These are phyloP conservation scores for Diloba caeruleocephala DNA, from an alignment of 2,888 invertebrate species.

Conservation along the genomic window DNA sequence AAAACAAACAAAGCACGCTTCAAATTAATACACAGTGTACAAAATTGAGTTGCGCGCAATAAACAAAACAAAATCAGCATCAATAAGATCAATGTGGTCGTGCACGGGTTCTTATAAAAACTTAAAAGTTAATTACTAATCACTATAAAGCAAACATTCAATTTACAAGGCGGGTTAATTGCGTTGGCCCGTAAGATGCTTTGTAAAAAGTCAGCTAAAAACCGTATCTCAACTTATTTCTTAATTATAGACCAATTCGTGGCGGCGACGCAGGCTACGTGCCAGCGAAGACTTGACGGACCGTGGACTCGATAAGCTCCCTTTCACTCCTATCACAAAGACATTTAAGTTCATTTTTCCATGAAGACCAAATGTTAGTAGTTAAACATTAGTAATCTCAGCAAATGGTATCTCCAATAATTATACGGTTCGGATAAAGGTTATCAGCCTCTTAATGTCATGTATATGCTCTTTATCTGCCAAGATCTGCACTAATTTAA, in stretches of 20 bases:
- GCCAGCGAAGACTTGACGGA: constrained; percentile 74
- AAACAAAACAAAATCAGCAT: constrained; percentile 75
- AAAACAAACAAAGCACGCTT: constrained; percentile 53
- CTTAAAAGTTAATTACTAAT: constrained; percentile 86
- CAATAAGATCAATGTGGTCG: constrained; percentile 77
- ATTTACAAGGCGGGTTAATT: constrained; percentile 89
- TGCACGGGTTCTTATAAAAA: constrained; percentile 77
- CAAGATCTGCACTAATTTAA: constrained; percentile 70
- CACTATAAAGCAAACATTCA: constrained; percentile 89
- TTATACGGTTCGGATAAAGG: constrained; percentile 85
- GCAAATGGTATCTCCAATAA: constrained; percentile 85
- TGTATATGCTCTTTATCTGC: constrained; percentile 77
- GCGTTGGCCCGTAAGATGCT: constrained; percentile 81
- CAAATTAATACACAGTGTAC: constrained; percentile 74
- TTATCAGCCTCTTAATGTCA: constrained; percentile 85
- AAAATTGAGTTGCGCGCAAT: constrained; percentile 72
- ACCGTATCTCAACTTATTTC: constrained; percentile 88
- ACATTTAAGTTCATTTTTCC: constrained; percentile 61
- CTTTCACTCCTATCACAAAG: constrained; percentile 56
- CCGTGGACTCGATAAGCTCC: constrained; percentile 42
- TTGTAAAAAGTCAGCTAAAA: constrained; percentile 87
- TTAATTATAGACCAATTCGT: constrained; percentile 89
- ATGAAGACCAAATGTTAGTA: constrained; percentile 48
- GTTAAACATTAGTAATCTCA: constrained; percentile 72
- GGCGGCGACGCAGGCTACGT: constrained; percentile 81